Conservation (phyloP, 2,888 invertebrate genomes). For the Steinernema scapterisci region DNA sequence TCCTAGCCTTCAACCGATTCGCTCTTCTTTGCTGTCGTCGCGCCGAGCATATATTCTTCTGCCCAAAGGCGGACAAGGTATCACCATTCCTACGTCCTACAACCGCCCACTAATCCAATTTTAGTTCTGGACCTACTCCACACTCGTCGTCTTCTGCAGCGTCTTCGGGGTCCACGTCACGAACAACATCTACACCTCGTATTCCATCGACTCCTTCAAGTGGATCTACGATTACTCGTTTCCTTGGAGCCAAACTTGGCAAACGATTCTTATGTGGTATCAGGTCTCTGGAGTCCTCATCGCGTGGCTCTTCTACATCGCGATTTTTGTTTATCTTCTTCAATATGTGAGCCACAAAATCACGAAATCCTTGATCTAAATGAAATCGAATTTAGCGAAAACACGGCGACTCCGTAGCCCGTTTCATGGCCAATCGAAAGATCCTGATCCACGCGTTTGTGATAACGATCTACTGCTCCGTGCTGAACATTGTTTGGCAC, state of each 20-base stretch:
- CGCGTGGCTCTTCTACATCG: constrained; percentile 12
- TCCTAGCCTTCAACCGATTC: constrained; percentile 7
- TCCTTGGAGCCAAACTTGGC: not conserved
- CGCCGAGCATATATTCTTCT: not conserved
- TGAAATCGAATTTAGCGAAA: not conserved
- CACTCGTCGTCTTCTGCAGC: not conserved
- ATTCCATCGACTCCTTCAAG: not conserved
- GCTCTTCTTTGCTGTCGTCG: not conserved
- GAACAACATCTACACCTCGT: not conserved
- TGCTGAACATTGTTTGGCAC: not conserved
- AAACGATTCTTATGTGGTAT: not conserved
- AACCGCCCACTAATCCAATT: not conserved
- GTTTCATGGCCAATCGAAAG: not conserved
- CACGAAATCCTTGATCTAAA: not conserved
- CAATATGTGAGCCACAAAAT: not conserved
- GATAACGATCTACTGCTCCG: not conserved
- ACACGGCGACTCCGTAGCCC: not conserved
- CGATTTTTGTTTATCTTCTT: not conserved
- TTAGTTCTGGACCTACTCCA: not conserved
- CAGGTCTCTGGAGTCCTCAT: not conserved
- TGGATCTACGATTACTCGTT: not conserved
- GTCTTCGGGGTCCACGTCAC: not conserved
- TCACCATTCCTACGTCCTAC: too few species aligned
- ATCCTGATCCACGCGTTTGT: constrained; percentile 5
- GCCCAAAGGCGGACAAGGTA: not conserved